phyloP scores from a whole-genome alignment of 2,888 invertebrate species.

The Nysson spinosus region DNA sequence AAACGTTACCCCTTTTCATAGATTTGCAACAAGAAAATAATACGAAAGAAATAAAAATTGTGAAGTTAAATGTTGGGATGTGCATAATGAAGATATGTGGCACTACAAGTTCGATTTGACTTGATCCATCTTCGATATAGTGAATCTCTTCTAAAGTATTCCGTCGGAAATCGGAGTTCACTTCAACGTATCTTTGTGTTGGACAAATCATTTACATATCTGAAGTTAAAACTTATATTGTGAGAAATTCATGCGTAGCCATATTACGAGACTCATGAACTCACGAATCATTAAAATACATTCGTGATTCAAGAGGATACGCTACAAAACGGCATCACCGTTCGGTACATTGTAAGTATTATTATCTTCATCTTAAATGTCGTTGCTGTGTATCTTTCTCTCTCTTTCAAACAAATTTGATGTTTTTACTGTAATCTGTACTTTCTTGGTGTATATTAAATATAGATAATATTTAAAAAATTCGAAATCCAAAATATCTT shows the following conservation, averaged over 20 bases:
- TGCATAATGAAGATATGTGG: neutral
- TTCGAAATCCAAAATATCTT: no score
- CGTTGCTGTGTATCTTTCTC: neutral
- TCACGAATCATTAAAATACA: conserved; percentile 20
- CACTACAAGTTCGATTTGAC: neutral
- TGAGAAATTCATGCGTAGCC: conserved; percentile 6
- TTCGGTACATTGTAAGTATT: conserved; percentile 29
- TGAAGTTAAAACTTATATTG: conserved; percentile 6
- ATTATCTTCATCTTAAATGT: conserved; percentile 6
- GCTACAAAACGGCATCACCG: conserved; percentile 15
- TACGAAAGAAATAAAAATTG: neutral
- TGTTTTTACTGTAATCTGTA: no score
- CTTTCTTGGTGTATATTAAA: no score
- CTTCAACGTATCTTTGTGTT: no score
- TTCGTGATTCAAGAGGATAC: conserved; percentile 17
- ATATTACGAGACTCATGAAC: conserved; percentile 3
- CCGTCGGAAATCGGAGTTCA: no score
- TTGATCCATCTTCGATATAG: neutral
- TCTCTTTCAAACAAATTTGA: neutral
- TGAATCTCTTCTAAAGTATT: neutral
- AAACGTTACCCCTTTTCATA: no score
- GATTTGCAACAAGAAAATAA: no score
- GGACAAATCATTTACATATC: neutral
- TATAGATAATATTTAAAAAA: no score
- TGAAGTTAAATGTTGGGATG: conserved; percentile 19